These are phyloP conservation scores for Pangasianodon hypophthalmus DNA, from an alignment of 2,113 vertebrate species.

Conservation along the genomic window DNA sequence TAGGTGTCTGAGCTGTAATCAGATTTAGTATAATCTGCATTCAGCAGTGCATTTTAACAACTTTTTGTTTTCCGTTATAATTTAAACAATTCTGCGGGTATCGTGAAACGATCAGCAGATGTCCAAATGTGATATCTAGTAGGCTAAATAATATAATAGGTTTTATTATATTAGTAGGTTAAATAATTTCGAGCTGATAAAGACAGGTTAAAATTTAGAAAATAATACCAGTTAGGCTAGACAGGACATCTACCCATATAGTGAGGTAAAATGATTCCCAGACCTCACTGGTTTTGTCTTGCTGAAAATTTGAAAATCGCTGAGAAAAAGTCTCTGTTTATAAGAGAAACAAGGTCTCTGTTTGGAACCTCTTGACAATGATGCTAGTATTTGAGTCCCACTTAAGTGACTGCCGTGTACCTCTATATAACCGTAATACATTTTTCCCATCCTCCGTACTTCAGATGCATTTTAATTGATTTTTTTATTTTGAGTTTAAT, in stretches of 20 bases:
- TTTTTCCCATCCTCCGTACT: background rate
- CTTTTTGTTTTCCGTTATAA: background rate
- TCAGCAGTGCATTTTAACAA: background rate
- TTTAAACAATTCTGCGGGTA: background rate
- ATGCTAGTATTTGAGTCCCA: background rate
- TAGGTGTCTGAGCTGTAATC: background rate
- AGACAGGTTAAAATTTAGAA: background rate
- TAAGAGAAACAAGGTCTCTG: background rate
- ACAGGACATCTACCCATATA: background rate
- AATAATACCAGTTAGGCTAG: background rate
- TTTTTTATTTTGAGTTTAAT: background rate
- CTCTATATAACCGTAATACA: background rate
- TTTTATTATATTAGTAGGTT: too few relatives aligned
- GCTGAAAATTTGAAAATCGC: background rate
- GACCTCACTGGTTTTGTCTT: background rate
- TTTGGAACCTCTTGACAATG: background rate
- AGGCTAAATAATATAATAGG: too few relatives aligned
- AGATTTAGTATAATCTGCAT: background rate
- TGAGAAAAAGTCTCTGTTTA: background rate
- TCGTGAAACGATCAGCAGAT: background rate
- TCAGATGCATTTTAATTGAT: background rate
- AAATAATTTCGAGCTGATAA: background rate
- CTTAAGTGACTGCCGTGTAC: background rate
- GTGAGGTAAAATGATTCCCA: background rate
- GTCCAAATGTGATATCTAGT: background rate